Evolutionary conservation across 2,797 vertebrate genomes (phyloP), one percentile per base, ranked within the genome.

Genomic region (Poecile montanus): DNA sequence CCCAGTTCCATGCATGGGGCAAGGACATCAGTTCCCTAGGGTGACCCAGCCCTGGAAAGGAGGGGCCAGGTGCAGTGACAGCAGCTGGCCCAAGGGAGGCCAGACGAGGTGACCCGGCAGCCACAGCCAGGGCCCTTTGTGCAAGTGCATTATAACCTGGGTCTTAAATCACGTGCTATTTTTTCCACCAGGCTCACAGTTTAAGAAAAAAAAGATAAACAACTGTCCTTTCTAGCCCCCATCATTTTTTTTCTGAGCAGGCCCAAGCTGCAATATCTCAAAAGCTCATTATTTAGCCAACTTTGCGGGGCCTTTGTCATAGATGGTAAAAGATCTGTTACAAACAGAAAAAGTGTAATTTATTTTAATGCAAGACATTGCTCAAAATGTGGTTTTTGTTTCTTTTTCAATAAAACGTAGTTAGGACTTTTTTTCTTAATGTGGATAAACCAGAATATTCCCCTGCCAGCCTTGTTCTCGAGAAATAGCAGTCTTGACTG

Each of bases 401-500:
- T 84, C 38, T 40, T 62, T 82, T 16, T 15, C 21, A 67, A 65
- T 22, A 81, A 87, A 73, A 84, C 45, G 5, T 67, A 16, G 74
- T 54, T 9, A 53, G 14, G 18, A 5, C 19, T 12, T 53, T 44
- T 87, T 58, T 40, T 40, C 13, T 2, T 7, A 56, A 84, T 53
- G 42, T 63, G 42, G 17, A 42, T 83, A 57, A 87, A 89, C 4
- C 53, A 67, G 67, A 89, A 45, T 62, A 90, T 51, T 93, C 44
- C 36, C 61, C 51, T 85, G 80, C 73, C 85, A 94, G 62, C n/a
- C 62, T 86, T 91, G 60, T 60, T 88, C 90, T 94, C 77, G 67
- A 70, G 74, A 91, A 94, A 86, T 15, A 93, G 40, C 82, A 45
- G 48, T 81, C 89, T 90, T 81, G 48, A 82, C n/a, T 91, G 51